phyloP scores from a whole-genome alignment of 2,113 vertebrate genomes.

The Proteles cristata region DNA sequence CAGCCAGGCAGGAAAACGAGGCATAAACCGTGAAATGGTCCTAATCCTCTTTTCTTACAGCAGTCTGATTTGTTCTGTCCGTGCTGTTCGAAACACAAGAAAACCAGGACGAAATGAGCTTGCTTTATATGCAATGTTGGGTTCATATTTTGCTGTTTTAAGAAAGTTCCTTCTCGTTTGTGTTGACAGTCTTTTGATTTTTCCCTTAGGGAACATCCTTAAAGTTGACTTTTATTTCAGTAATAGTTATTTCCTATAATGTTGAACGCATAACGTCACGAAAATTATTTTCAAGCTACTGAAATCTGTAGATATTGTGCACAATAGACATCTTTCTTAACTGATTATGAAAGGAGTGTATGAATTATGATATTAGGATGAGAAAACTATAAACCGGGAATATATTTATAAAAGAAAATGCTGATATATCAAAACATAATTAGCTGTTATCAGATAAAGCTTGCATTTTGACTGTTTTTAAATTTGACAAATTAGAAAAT shows the following conservation, averaged over 20 bases:
- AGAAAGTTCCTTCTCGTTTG: neutral
- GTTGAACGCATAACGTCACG: neutral
- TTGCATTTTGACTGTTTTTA: neutral
- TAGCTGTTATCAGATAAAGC: neutral
- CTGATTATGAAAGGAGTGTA: neutral
- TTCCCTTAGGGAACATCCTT: neutral
- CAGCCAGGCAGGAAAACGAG: too few species aligned
- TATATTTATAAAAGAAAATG: neutral
- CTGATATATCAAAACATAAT: neutral
- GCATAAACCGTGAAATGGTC: fast-evolving
- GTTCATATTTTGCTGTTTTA: neutral
- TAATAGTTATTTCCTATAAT: neutral
- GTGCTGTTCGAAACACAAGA: neutral
- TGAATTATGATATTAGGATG: neutral
- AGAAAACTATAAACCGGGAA: neutral
- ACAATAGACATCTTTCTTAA: neutral
- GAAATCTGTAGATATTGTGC: neutral
- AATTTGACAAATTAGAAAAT: neutral
- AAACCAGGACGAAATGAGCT: fast-evolving
- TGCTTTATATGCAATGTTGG: fast-evolving
- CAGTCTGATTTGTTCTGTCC: fast-evolving
- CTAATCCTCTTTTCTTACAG: neutral
- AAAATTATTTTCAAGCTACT: neutral
- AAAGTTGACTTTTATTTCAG: neutral
- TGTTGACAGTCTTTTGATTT: neutral